A percentile compares a stretch with the other conserved stretches of the same genome.
Evolutionary conservation across 2,888 invertebrate genomes (phyloP).

Genomic region (Campoplex capitator): DNA sequence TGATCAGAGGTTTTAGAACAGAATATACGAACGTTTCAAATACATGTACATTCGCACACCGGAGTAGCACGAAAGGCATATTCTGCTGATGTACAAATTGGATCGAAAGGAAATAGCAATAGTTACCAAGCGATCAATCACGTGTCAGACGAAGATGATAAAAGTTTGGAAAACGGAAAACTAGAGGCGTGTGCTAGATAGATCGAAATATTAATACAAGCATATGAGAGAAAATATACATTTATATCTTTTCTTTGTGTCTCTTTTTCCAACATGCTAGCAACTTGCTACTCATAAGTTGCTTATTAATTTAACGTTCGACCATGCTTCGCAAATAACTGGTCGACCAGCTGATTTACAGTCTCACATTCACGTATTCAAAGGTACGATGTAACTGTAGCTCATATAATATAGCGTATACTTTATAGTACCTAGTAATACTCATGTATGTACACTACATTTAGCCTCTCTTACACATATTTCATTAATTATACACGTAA

Average conservation of each 20-base stretch:
- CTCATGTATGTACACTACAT: conserved; percentile 31
- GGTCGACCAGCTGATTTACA: conserved; percentile 89
- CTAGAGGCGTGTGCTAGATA: background rate
- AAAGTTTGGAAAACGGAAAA: conserved; percentile 2
- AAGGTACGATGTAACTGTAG: conserved; percentile 35
- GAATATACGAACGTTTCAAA: too few relatives aligned
- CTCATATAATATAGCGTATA: conserved; percentile 30
- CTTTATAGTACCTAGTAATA: conserved; percentile 48
- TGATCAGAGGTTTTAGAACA: too few relatives aligned
- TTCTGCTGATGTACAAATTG: conserved; percentile 67
- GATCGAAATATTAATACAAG: conserved; percentile 30
- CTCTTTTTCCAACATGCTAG: background rate
- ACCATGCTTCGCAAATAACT: conserved; percentile 82
- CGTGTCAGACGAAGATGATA: conserved; percentile 2
- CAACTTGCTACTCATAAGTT: background rate
- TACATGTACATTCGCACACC: too few relatives aligned
- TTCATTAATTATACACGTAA: conserved; percentile 55
- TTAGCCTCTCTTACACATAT: conserved; percentile 44
- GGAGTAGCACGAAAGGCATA: too few relatives aligned
- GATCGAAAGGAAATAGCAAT: conserved; percentile 71
- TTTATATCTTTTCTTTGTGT: conserved; percentile 9
- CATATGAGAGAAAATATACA: background rate
- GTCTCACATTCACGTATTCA: conserved; percentile 85
- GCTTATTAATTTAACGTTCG: conserved; percentile 45
- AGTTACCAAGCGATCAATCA: conserved; percentile 57